Evolutionary conservation across 1,140 invertebrate genomes (phyloP), one percentile per base, ranked within the genome.

Genomic region (Apolygus lucorum): DNA sequence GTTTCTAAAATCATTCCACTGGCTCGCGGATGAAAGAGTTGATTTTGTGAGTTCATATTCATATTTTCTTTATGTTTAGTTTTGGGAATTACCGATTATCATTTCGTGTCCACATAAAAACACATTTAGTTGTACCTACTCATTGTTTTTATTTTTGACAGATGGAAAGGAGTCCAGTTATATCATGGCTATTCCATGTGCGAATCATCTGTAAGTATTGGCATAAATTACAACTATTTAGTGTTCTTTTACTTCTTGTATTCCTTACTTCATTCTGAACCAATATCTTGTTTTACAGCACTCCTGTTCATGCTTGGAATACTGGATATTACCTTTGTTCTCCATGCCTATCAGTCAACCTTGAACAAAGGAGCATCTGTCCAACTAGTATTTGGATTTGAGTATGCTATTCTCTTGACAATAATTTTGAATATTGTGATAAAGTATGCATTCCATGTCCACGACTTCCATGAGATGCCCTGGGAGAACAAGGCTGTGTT

Each of bases 401-500:
- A 99, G 83, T 99, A 99, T 83, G 96, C 96, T 67, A 96, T 99
- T 77, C 81, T 99, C 4, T 81, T 98, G 26, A 98, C 96, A 1
- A 91, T 97, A 75, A 90, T 98, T 21, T 81, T 93, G 11, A 98
- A 98, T 78, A 97, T 96, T 65, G 84, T 88, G 4, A 91, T 98
- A 42, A 99, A 99, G 81, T 99, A 99, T 80, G 80, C 93, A 17
- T 82, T 99, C 2, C 96, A 99, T 79, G 88, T 92, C 0, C 87
- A 97, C 67, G 96, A 98, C 80, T 84, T 96, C 52, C 90, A 94
- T 75, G 95, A 98, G 76, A 95, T 91, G 71, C 96, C 96, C 2
- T 99, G 98, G 98, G 98, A 99, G 78, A 97, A 95, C 78, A 99
- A 99, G 81, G 96, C 96, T 14, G 95, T 99, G 1, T 98, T 95